A percentile compares a stretch with the other conserved stretches of the same genome.
These are phyloP conservation scores for Drosophila bifasciata DNA, from an alignment of 1,140 invertebrate genomes.

Conservation along the genomic window DNA sequence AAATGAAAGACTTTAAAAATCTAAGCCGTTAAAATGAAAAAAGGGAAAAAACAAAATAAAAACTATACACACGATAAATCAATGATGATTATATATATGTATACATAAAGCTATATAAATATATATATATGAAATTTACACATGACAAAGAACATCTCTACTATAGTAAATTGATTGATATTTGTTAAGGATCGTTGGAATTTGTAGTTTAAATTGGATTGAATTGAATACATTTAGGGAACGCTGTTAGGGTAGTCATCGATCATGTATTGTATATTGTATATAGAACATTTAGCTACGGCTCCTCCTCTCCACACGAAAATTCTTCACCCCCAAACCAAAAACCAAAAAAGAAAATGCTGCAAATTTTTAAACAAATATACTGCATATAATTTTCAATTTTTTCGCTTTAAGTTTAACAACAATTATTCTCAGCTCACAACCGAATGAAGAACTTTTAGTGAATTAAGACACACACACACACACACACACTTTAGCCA, in stretches of 20 bases:
- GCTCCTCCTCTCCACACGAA: conserved; percentile 25
- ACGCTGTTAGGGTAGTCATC: conserved; percentile 73
- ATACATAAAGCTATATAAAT: conserved; percentile 20
- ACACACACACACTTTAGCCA: conserved; percentile 60
- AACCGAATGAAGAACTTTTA: conserved; percentile 48
- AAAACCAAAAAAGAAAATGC: too few relatives aligned
- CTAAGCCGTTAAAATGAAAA: conserved; percentile 74
- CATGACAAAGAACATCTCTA: conserved; percentile 60
- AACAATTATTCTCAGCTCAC: conserved; percentile 41
- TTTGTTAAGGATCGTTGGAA: conserved; percentile 80
- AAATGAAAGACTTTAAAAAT: conserved; percentile 84
- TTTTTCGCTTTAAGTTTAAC: conserved; percentile 12
- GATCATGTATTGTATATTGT: conserved; percentile 68
- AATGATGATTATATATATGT: conserved; percentile 31
- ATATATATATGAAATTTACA: conserved; percentile 59
- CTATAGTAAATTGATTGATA: conserved; percentile 58
- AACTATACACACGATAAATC: conserved; percentile 57
- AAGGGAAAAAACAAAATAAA: conserved; percentile 32
- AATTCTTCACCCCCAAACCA: too few relatives aligned
- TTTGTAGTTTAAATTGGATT: conserved; percentile 76
- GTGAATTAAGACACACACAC: conserved; percentile 52
- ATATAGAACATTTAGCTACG: conserved; percentile 69
- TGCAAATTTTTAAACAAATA: conserved; percentile 31
- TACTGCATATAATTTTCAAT: conserved; percentile 12
- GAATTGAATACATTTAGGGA: conserved; percentile 65